Evolutionary conservation across 2,797 vertebrate genomes (phyloP).

Genomic region (Helostoma temminkii): DNA sequence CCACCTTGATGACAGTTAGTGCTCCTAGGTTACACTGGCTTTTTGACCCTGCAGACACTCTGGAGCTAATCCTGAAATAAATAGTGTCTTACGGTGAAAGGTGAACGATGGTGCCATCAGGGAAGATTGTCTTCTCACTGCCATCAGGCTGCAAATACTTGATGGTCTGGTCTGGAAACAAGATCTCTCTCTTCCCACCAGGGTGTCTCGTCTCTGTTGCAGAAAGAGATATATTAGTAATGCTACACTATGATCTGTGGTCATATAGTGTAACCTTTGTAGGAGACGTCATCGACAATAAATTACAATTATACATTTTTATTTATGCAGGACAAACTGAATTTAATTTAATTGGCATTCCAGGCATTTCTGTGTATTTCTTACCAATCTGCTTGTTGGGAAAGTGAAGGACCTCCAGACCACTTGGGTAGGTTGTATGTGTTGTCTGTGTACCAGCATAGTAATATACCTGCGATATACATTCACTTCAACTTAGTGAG

Average conservation of each 20-base stretch:
- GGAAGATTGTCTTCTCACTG: conserved; percentile 83
- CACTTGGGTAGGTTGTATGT: conserved; percentile 76
- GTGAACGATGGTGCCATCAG: conserved; percentile 82
- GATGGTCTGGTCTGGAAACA: conserved; percentile 84
- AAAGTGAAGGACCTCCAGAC: conserved; percentile 81
- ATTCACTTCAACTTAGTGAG: neutral
- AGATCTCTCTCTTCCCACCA: conserved; percentile 79
- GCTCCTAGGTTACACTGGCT: neutral
- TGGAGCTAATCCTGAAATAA: neutral
- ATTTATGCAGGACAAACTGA: no score
- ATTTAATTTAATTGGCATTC: no score
- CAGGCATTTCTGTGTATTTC: neutral
- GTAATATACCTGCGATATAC: conserved; percentile 80
- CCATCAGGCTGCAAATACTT: conserved; percentile 82
- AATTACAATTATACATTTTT: no score
- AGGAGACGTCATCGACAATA: no score
- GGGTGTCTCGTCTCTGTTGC: conserved; percentile 82
- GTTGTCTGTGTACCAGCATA: conserved; percentile 79
- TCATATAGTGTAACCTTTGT: neutral
- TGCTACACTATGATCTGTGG: neutral
- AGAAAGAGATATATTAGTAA: conserved; percentile 1
- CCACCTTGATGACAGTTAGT: conserved; percentile 10
- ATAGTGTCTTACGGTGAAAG: conserved; percentile 77
- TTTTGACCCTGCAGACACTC: conserved; percentile 3
- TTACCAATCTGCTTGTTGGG: conserved; percentile 86